phyloP scores from a whole-genome alignment of 2,888 invertebrate genomes.

The Pseudococcus longispinus region DNA sequence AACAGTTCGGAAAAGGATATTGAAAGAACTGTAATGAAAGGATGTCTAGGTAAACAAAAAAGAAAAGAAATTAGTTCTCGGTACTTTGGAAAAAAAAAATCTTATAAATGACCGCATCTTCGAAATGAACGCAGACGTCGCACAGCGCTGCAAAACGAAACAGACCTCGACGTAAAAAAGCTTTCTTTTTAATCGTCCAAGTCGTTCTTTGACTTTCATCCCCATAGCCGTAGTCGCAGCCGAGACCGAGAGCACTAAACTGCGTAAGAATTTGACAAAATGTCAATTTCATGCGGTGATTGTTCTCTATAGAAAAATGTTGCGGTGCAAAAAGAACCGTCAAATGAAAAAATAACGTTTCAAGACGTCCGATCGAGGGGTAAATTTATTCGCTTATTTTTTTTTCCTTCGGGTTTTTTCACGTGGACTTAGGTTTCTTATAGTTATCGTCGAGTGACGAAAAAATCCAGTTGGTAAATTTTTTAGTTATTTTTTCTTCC shows the following conservation, averaged over 20 bases:
- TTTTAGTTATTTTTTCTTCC: neutral
- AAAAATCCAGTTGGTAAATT: neutral
- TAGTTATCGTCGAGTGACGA: neutral
- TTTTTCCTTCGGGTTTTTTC: neutral
- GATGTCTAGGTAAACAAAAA: constrained; percentile 25
- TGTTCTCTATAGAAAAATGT: neutral
- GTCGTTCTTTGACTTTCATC: neutral
- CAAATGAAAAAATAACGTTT: neutral
- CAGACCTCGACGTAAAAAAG: neutral
- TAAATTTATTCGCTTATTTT: neutral
- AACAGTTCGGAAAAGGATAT: constrained; percentile 19
- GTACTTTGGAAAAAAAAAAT: neutral
- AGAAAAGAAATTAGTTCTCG: constrained; percentile 33
- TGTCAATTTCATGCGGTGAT: constrained; percentile 10
- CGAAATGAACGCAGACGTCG: neutral
- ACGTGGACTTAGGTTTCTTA: neutral
- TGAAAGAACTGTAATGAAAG: constrained; percentile 29
- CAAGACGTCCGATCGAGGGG: neutral
- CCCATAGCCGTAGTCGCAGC: neutral
- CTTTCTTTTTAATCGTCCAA: constrained; percentile 22
- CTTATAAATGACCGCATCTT: constrained; percentile 20
- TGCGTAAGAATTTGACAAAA: constrained; percentile 15
- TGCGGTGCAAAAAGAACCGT: neutral
- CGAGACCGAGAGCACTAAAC: neutral
- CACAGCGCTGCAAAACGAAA: neutral